Conservation (phyloP, 1,140 invertebrate genomes). For the Lordiphosa mommai region DNA sequence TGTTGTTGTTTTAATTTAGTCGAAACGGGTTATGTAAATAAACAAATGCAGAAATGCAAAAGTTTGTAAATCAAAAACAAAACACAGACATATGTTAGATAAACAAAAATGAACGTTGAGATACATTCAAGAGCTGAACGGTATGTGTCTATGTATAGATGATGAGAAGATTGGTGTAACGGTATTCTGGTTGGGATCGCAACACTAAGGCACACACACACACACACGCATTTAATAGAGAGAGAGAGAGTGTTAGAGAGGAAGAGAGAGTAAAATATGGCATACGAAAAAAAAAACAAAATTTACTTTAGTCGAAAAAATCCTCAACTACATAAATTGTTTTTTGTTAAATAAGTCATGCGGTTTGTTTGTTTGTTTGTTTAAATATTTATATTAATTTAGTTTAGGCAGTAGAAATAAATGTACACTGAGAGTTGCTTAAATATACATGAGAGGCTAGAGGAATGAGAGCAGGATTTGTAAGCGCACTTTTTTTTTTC, state of each 20-base stretch:
- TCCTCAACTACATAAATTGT: slow-evolving; percentile 60
- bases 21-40: slow-evolving; percentile 73
- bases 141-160: slow-evolving; percentile 55
- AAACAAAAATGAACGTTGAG: slow-evolving; percentile 71
- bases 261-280: slow-evolving; percentile 73
- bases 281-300: slow-evolving; percentile 54
- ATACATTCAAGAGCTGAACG: slow-evolving; percentile 71
- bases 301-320: slow-evolving; percentile 65
- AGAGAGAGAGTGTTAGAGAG: slow-evolving; percentile 51
- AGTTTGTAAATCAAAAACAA: slow-evolving; percentile 78
- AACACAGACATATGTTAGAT: slow-evolving; percentile 73
- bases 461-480: slow-evolving; percentile 35
- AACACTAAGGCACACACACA: slow-evolving; percentile 44
- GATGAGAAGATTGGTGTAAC: slow-evolving; percentile 72
- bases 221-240: slow-evolving; percentile 22
- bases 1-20: slow-evolving; percentile 36
- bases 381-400: slow-evolving; percentile 9
- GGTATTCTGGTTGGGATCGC: slow-evolving; percentile 44
- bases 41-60: slow-evolving; percentile 76
- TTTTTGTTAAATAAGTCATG: slow-evolving; percentile 49
- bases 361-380: slow-evolving; percentile 36
- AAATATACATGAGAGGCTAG: slow-evolving; percentile 43
- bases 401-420: slow-evolving; percentile 54
- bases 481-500: slow-evolving; percentile 10
- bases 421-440: slow-evolving; percentile 60